These are phyloP conservation scores for Lepus oiostolus DNA, from an alignment of 2,797 vertebrate genomes.

Conservation along the genomic window DNA sequence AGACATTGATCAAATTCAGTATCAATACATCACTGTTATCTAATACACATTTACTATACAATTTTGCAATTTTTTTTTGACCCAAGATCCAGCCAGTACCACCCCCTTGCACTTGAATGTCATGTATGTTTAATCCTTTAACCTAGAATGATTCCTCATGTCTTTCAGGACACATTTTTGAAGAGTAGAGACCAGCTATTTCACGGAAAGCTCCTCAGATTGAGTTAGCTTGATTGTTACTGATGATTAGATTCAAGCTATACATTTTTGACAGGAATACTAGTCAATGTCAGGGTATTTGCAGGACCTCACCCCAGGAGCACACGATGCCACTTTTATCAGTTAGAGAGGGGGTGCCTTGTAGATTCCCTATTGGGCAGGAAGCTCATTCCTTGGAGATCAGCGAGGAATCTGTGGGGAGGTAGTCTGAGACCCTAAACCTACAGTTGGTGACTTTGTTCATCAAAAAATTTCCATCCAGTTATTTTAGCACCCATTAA, in stretches of 20 bases:
- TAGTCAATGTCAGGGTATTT: background rate
- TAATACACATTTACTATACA: background rate
- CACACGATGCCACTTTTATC: constrained; percentile 42
- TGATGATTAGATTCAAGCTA: constrained; percentile 39
- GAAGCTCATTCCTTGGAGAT: background rate
- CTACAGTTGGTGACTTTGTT: background rate
- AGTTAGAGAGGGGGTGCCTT: background rate
- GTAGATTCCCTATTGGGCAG: background rate
- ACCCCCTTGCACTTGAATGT: background rate
- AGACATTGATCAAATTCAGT: background rate
- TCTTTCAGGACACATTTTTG: constrained; percentile 15
- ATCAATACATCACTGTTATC: background rate
- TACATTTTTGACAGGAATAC: background rate
- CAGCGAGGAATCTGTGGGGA: constrained; percentile 24
- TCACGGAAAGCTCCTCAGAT: background rate
- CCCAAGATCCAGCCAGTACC: background rate
- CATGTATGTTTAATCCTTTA: background rate
- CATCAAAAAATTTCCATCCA: background rate
- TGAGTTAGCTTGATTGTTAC: constrained; percentile 14
- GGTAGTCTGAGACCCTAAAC: background rate
- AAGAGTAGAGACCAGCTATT: background rate
- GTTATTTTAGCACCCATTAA: constrained; percentile 38
- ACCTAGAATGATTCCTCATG: background rate
- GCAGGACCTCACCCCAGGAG: background rate
- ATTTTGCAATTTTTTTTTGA: background rate